These are phyloP conservation scores for Holothuria leucospilota DNA, from an alignment of 53 echinoderm and acorn worm genomes.

Conservation along the genomic window DNA sequence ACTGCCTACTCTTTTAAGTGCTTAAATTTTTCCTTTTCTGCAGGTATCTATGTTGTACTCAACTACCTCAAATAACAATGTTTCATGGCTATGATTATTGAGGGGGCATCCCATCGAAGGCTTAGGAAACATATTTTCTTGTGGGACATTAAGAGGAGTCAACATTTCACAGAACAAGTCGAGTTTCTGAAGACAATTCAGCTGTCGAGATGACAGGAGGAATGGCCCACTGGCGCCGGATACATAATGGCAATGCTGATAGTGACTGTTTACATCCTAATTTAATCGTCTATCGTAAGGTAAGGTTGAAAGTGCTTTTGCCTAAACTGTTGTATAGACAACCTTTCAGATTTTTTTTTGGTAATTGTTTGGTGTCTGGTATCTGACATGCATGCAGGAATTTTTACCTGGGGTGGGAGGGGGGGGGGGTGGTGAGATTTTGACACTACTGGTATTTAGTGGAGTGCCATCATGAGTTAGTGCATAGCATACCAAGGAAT, in stretches of 20 bases:
- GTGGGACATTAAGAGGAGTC: constrained; percentile 21
- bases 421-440: too few species aligned
- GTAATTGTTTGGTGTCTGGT: too few species aligned
- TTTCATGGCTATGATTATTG: constrained; percentile 47
- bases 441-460: too few species aligned
- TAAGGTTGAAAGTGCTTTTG: constrained; percentile 12
- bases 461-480: too few species aligned
- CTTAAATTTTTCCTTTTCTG: not conserved
- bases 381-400: too few species aligned
- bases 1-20: too few species aligned
- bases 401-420: too few species aligned
- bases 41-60: constrained; percentile 9
- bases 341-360: too few species aligned
- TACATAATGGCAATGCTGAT: constrained; percentile 85
- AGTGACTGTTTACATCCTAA: constrained; percentile 85
- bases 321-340: too few species aligned
- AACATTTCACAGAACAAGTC: constrained; percentile 27
- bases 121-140: not conserved
- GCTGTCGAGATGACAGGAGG: constrained; percentile 54
- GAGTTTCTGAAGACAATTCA: constrained; percentile 30
- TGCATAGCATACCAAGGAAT: too few species aligned
- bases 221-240: constrained; percentile 92
- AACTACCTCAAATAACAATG: constrained; percentile 18
- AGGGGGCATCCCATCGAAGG: constrained; percentile 14
- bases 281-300: constrained; percentile 93